Conservation (phyloP, 2,113 vertebrate genomes). For the Oenanthe oenanthe region DNA sequence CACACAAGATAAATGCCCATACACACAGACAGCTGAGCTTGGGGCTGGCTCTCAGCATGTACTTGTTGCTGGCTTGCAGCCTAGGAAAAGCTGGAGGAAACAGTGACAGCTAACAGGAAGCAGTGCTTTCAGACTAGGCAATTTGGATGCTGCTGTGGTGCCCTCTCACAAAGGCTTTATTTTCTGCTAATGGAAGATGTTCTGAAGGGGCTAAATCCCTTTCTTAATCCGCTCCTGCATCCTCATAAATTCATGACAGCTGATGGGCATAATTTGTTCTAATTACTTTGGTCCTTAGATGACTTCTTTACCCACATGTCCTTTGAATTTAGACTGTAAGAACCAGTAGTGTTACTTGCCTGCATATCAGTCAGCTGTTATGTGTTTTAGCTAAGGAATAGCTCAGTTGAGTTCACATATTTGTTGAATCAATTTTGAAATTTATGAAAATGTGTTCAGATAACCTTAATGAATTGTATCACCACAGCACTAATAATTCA, state of each 20-base stretch:
- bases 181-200: neutral
- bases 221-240: neutral
- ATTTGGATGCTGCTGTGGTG: neutral
- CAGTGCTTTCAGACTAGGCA: neutral
- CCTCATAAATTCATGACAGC: neutral
- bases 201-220: constrained; percentile 25
- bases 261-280: neutral
- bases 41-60: neutral
- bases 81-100: neutral
- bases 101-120: neutral
- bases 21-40: neutral
- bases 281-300: neutral
- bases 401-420: neutral
- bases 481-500: neutral
- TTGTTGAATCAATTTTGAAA: constrained; percentile 9
- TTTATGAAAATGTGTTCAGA: neutral
- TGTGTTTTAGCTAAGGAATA: neutral
- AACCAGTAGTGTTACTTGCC: neutral
- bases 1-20: neutral
- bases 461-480: constrained; percentile 12
- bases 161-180: neutral
- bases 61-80: neutral
- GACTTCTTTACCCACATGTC: neutral
- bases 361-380: neutral
- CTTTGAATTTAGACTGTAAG: neutral